Percentiles rank a stretch among this genome's conserved stretches.
phyloP scores from a whole-genome alignment of 2,888 invertebrate genomes.

The Folsomia candida region DNA sequence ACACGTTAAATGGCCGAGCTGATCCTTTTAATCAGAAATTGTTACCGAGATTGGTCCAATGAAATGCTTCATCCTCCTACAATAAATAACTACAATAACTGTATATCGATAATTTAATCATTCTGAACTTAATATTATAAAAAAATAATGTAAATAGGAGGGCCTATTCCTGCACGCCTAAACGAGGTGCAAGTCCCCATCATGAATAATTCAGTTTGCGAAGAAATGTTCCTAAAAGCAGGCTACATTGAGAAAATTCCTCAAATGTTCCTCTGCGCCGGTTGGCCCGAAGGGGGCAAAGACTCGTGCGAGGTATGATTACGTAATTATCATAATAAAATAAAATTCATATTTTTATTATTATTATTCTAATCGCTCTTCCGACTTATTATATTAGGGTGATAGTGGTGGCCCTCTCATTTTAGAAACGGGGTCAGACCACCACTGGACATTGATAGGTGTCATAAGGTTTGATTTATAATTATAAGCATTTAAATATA shows the following conservation, averaged over 20 bases:
- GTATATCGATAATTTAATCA: too few species aligned
- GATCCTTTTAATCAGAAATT: too few species aligned
- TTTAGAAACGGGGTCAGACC: conserved; percentile 48
- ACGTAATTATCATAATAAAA: too few species aligned
- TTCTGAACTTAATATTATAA: too few species aligned
- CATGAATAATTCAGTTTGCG: conserved; percentile 84
- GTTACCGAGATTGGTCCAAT: too few species aligned
- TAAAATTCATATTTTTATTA: conserved; percentile 6
- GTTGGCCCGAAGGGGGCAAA: conserved; percentile 50
- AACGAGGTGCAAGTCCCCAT: conserved; percentile 89
- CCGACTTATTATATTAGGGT: conserved; percentile 48
- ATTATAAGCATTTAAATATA: too few species aligned
- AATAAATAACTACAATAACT: too few species aligned
- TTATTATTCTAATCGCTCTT: conserved; percentile 7
- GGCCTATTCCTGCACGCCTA: conserved; percentile 82
- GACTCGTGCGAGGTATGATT: conserved; percentile 49
- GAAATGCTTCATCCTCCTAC: too few species aligned
- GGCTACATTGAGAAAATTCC: conserved; percentile 57
- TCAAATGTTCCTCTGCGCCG: conserved; percentile 53
- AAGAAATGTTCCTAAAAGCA: conserved; percentile 83
- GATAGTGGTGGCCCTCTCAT: conserved; percentile 53
- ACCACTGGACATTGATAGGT: conserved; percentile 51
- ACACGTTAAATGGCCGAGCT: too few species aligned
- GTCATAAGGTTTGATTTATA: conserved; percentile 49
- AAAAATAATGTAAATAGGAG: too few species aligned